Base-by-base conservation (phyloP, 2,888 invertebrate species). In the Xanthia icteritia region DNA sequence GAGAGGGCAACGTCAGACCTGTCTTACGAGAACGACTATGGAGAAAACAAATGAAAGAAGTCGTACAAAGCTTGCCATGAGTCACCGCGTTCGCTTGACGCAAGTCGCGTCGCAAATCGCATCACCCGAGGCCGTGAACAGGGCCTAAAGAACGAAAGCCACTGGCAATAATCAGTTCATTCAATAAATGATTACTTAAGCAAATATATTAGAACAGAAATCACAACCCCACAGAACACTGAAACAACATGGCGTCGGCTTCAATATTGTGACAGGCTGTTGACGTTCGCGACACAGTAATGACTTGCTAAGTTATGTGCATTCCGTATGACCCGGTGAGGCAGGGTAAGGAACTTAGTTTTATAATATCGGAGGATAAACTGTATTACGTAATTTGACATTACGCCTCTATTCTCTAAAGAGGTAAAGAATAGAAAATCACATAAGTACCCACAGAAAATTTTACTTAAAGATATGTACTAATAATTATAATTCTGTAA, bases 301-400 rank as follows among this genome's bases (percentile, higher is more conserved):
- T 83, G 71, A 83, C 64, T 68, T 77, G 70, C 39, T 72, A 72
- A 83, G 66, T 83, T 83, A 86, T 82, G 82, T 67, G 84, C 84
- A 81, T 81, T 42, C 36, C 0, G 4, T 72, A 81, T 84, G 61
- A 70, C 65, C 66, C 27, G 20, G 23, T 4, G 8, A 11, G 51
- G 9, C 15, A 15, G 48, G 36, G 51, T 76, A 65, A 31, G 58
- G 2, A 76, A 65, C 36, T 61, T 61, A 54, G 45, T 61, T 61
- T 61, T 20, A 61, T 42, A 36, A 60, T 75, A 58, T 36, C 6
- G n/a, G 27, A 0, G 65, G 39, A 31, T 65, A n/a, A 39, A 20
- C n/a, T 68, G 11, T 3, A 61, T 61, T 68, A 36, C 31, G 23
- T 31, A 48, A 45, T 45, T 23, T 13, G 36, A 36, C 6, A 23